These are phyloP conservation scores for Mactromeris polynyma DNA, from an alignment of 2,888 invertebrate genomes.

Conservation along the genomic window DNA sequence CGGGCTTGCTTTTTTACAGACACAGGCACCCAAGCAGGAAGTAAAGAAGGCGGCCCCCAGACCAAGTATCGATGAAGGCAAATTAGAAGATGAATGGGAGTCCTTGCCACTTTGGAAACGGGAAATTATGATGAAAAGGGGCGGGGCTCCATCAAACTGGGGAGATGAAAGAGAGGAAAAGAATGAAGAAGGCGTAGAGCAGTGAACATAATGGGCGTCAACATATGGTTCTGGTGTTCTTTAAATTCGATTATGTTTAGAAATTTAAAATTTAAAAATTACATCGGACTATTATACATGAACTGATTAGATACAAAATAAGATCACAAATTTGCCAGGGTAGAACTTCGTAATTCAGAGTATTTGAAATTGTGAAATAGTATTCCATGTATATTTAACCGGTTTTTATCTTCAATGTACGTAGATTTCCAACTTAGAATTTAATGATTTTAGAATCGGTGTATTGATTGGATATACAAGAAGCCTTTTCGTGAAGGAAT, in stretches of 20 bases:
- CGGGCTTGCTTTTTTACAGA: background rate
- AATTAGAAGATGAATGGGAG: slow-evolving; percentile 75
- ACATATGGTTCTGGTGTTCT: background rate
- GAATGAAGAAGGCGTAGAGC: slow-evolving; percentile 59
- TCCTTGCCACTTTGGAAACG: slow-evolving; percentile 80
- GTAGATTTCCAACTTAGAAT: too few relatives aligned
- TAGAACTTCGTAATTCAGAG: background rate
- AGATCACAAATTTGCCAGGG: too few relatives aligned
- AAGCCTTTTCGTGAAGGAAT: too few relatives aligned
- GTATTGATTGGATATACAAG: too few relatives aligned
- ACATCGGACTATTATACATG: background rate
- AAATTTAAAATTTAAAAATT: background rate
- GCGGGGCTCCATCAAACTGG: slow-evolving; percentile 72
- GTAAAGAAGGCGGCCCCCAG: slow-evolving; percentile 16
- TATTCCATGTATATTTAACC: background rate
- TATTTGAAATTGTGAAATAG: background rate
- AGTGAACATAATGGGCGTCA: background rate
- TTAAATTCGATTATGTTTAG: background rate
- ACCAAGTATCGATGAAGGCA: slow-evolving; percentile 51
- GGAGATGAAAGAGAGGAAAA: slow-evolving; percentile 74
- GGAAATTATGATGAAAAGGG: slow-evolving; percentile 78
- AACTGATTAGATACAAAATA: too few relatives aligned
- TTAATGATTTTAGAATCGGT: too few relatives aligned
- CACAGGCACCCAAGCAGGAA: background rate
- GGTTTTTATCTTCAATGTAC: too few relatives aligned